Base-by-base conservation (phyloP, 2,888 invertebrate species). In the Hedychridium roseum region DNA sequence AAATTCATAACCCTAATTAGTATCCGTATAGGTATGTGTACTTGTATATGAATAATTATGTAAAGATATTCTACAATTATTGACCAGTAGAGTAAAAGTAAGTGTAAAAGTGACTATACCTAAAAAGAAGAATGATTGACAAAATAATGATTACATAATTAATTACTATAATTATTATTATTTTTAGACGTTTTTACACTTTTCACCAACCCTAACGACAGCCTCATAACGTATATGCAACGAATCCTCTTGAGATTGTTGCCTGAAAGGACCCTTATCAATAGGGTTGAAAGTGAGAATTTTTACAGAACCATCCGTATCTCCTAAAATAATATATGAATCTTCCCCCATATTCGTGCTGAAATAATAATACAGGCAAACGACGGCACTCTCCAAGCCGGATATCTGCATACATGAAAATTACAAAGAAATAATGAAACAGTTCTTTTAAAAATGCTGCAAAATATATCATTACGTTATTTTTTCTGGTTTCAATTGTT, bases 271-370 rank as follows among this genome's bases (percentile, higher is more conserved):
- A 0, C 90, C 88, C 45, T 88, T 82, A 46, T 85, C 76, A 44
- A 83, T 65, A 0, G 87, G 80, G 20, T 83, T 83, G 74, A 90
- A 89, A 40, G 81, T 79, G 45, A 91, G 79, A 34, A 88, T 80
- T 44, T 83, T 83, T 16, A 91, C 83, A 71, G 85, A 86, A 6
- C 94, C 93, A 2, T 85, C 85, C 66, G 84, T 86, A 74, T 93
- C 92, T 1, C 92, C 93, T 53, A 88, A 81, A 20, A 91, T 74
- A 52, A 93, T 76, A 50, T 86, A 84, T 12, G 88, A 86, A 21
- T 84, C 80, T 60, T 85, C 83, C 4, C 81, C 79, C n/a, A 77
- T 64, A 59, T 85, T 81, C 58, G 80, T 71, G 58, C 82, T 78
- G 71, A 88, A 88, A 68, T 85, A 83, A 76, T 89, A 90, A 72